Conservation (phyloP, 1,140 invertebrate species). For the Zaprionus africanus region DNA sequence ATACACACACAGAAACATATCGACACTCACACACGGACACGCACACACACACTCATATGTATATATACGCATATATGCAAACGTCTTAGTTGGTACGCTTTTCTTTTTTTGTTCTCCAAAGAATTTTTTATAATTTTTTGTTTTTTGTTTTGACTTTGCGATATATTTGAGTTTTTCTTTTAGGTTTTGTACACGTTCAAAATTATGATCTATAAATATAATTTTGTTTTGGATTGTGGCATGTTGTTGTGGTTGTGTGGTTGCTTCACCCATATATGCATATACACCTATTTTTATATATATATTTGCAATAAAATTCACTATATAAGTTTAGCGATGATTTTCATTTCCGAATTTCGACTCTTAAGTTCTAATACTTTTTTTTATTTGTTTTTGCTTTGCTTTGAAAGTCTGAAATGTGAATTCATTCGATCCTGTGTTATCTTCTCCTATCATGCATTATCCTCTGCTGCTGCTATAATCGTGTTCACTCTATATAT, state of each 20-base stretch:
- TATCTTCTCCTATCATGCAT: background rate
- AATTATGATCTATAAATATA: constrained; percentile 52
- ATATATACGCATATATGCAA: constrained; percentile 42
- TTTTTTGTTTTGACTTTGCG: constrained; percentile 7
- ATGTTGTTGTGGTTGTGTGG: constrained; percentile 21
- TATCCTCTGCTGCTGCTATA: constrained; percentile 13
- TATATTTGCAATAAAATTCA: constrained; percentile 69
- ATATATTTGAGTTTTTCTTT: constrained; percentile 19
- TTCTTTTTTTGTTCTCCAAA: constrained; percentile 41
- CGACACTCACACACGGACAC: constrained; percentile 23
- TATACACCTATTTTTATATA: constrained; percentile 27
- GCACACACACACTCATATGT: constrained; percentile 41
- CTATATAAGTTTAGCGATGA: constrained; percentile 48
- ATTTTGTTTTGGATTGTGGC: constrained; percentile 68
- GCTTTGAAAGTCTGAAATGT: constrained; percentile 81
- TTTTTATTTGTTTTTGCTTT: constrained; percentile 59
- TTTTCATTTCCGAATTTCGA: constrained; percentile 31
- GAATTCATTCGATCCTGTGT: constrained; percentile 56
- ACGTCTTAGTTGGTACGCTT: constrained; percentile 1
- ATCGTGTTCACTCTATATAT: constrained; percentile 48
- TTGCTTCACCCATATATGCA: constrained; percentile 21
- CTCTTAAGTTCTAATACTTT: constrained; percentile 48
- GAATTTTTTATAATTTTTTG: constrained; percentile 1
- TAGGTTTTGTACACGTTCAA: constrained; percentile 45
- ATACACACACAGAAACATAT: constrained; percentile 44